phyloP scores from a whole-genome alignment of 2,797 vertebrate species.

The Naso thynnoides region DNA sequence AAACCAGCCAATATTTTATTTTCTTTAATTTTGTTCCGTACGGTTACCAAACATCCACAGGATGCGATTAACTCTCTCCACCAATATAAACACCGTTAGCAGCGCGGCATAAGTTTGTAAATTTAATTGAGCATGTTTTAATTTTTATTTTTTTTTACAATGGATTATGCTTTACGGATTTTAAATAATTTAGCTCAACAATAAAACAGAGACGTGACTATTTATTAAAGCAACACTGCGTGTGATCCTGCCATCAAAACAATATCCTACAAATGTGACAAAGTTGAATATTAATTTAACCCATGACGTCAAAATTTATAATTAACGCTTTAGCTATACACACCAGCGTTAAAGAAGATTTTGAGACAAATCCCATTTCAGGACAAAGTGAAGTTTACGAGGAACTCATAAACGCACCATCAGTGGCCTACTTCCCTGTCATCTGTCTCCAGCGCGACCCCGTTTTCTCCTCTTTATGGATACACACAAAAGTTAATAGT shows the following conservation, averaged over 20 bases:
- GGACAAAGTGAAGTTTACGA: not conserved
- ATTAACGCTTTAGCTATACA: too few relatives aligned
- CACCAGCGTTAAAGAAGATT: not conserved
- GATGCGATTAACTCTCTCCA: not conserved
- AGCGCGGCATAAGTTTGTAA: too few relatives aligned
- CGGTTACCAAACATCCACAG: not conserved
- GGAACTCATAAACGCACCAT: not conserved
- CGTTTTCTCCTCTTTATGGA: too few relatives aligned
- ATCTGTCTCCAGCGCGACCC: not conserved
- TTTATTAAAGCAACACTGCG: too few relatives aligned
- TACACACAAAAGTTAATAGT: too few relatives aligned
- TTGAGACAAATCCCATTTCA: not conserved
- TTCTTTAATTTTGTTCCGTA: too few relatives aligned
- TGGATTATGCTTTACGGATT: too few relatives aligned
- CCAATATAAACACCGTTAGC: not conserved
- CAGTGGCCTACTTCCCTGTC: constrained; percentile 6
- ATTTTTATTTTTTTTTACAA: too few relatives aligned
- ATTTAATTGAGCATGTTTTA: too few relatives aligned
- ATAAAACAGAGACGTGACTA: not conserved
- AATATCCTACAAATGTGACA: too few relatives aligned
- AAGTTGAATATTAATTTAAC: too few relatives aligned
- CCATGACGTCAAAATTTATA: not conserved
- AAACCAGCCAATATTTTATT: not conserved
- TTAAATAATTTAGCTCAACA: not conserved
- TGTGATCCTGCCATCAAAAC: too few relatives aligned